A percentile compares a stretch with the other conserved stretches of the same genome.
Evolutionary conservation across 1,140 invertebrate species (phyloP).

Genomic region (Drosophila melanogaster): Release_6_plus_ISO1_MT NT_037436.4:17228501-17229000

Average conservation of each 20-base stretch:
- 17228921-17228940: neutral
- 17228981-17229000: too few relatives aligned
- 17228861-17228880: constrained; percentile 28
- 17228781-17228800: constrained; percentile 63
- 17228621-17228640: constrained; percentile 2
- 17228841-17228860: constrained; percentile 60
- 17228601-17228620: neutral
- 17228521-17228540: constrained; percentile 74
- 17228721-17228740: too few relatives aligned
- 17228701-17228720: constrained; percentile 29
- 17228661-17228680: constrained; percentile 22
- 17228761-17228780: constrained; percentile 66
- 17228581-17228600: constrained; percentile 28
- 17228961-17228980: neutral
- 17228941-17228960: neutral
- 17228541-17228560: constrained; percentile 78
- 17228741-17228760: constrained; percentile 6
- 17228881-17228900: neutral
- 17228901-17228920: neutral
- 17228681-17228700: constrained; percentile 58
- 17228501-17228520: constrained; percentile 23
- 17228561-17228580: constrained; percentile 42
- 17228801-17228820: constrained; percentile 65
- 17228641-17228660: constrained; percentile 13
- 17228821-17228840: constrained; percentile 70